Evolutionary conservation across 2,113 vertebrate genomes (phyloP).

Genomic region (Falcunculus frontatus): DNA sequence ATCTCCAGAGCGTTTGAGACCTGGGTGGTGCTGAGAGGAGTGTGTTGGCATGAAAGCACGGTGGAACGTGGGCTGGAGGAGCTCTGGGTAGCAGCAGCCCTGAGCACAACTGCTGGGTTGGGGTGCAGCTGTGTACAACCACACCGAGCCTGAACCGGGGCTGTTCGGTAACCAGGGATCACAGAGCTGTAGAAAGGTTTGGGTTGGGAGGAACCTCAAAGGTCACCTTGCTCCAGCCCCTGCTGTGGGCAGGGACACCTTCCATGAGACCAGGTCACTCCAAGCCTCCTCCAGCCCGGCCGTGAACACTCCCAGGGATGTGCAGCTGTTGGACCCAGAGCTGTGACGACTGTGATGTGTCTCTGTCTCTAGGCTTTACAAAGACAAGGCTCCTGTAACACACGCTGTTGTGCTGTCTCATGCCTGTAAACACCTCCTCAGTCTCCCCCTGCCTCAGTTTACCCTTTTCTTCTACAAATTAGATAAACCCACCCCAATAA

Average conservation of each 20-base stretch:
- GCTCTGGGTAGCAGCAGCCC: neutral
- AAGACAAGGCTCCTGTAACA: accelerated
- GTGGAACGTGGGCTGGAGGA: neutral
- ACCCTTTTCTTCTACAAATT: neutral
- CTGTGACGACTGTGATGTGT: accelerated
- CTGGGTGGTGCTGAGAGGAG: neutral
- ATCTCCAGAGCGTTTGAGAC: neutral
- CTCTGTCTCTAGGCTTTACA: neutral
- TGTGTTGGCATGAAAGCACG: accelerated
- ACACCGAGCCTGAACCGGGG: accelerated
- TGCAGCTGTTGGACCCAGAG: neutral
- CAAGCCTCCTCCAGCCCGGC: neutral
- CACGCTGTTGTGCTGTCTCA: accelerated
- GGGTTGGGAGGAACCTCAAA: neutral
- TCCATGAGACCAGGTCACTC: neutral
- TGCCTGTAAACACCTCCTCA: neutral
- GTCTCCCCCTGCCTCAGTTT: neutral
- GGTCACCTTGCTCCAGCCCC: neutral
- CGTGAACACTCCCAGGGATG: neutral
- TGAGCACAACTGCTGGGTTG: accelerated
- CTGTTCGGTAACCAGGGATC: no score
- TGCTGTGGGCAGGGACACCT: neutral
- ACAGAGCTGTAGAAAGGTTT: accelerated
- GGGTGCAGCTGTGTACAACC: accelerated
- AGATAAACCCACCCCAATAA: neutral